These are phyloP conservation scores for Dendropsophus ebraccatus DNA, from an alignment of 2,113 vertebrate genomes.

Conservation along the genomic window DNA sequence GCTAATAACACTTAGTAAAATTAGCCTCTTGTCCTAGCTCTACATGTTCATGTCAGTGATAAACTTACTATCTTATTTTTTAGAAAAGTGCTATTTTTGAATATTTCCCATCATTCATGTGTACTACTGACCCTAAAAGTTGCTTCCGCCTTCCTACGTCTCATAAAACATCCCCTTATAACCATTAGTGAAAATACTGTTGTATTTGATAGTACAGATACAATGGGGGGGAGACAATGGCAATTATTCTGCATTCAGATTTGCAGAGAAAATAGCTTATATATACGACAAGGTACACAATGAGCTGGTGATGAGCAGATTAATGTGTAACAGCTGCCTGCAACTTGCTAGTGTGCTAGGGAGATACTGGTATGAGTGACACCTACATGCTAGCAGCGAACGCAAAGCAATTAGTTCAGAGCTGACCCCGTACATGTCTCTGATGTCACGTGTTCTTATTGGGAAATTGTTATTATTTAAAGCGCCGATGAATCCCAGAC, in stretches of 20 bases:
- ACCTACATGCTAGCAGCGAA: conserved; percentile 47
- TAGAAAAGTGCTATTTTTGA: background rate
- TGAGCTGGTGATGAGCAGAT: conserved; percentile 39
- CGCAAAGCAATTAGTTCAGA: conserved; percentile 43
- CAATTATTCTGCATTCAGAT: conserved; percentile 41
- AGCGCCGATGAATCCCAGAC: conserved; percentile 27
- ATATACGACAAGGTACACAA: conserved; percentile 35
- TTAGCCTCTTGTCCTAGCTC: too few species aligned
- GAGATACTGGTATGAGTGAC: conserved; percentile 43
- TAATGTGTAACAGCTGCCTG: conserved; percentile 50
- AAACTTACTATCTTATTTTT: background rate
- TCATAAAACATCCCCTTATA: background rate
- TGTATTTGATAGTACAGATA: background rate
- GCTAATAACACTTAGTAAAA: too few species aligned
- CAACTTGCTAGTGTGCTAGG: conserved; percentile 20
- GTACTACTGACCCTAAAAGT: background rate
- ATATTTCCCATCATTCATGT: background rate
- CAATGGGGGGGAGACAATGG: background rate
- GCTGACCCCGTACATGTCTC: background rate
- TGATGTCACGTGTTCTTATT: conserved; percentile 37
- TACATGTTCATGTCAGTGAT: background rate
- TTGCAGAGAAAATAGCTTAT: background rate
- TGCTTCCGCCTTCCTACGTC: background rate
- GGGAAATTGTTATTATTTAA: conserved; percentile 55
- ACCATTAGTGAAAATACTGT: background rate